Percentiles rank a stretch among this genome's conserved stretches.
Conservation (phyloP, 1,140 invertebrate species). For the Phocides pigmalion region DNA sequence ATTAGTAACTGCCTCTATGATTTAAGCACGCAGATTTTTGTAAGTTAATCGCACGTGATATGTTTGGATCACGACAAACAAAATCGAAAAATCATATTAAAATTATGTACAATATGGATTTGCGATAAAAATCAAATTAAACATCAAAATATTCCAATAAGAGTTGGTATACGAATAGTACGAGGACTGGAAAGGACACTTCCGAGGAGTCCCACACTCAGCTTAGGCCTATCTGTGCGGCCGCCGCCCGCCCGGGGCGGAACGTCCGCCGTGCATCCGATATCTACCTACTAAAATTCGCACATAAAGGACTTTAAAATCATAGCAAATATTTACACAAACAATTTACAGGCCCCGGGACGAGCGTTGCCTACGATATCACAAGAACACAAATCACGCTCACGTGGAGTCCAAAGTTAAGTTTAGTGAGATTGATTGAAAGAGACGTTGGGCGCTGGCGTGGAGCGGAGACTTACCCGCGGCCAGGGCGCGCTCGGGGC, state of each 20-base stretch:
- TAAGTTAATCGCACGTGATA: background rate
- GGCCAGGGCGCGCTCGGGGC: slow-evolving; percentile 55
- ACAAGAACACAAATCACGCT: slow-evolving; percentile 78
- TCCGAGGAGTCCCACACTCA: slow-evolving; percentile 59
- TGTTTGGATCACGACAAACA: background rate
- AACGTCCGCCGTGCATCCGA: slow-evolving; percentile 51
- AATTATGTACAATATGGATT: background rate
- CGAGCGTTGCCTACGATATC: slow-evolving; percentile 54
- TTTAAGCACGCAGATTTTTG: background rate
- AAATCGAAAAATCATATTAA: background rate
- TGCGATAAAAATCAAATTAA: background rate
- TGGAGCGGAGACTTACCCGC: slow-evolving; percentile 48
- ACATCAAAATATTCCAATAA: slow-evolving; percentile 39
- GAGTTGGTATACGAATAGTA: slow-evolving; percentile 60
- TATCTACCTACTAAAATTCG: slow-evolving; percentile 65
- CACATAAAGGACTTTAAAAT: slow-evolving; percentile 64
- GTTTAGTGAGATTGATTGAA: slow-evolving; percentile 48
- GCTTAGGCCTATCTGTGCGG: slow-evolving; percentile 65
- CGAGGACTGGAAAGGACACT: slow-evolving; percentile 69
- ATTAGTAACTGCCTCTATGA: no score
- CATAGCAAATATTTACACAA: slow-evolving; percentile 73
- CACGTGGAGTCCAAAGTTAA: slow-evolving; percentile 71
- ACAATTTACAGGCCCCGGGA: slow-evolving; percentile 50
- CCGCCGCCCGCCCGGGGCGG: slow-evolving; percentile 53
- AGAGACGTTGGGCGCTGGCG: slow-evolving; percentile 40